These are phyloP conservation scores for Alligator sinensis DNA, from an alignment of 2,113 vertebrate species.

Conservation along the genomic window DNA sequence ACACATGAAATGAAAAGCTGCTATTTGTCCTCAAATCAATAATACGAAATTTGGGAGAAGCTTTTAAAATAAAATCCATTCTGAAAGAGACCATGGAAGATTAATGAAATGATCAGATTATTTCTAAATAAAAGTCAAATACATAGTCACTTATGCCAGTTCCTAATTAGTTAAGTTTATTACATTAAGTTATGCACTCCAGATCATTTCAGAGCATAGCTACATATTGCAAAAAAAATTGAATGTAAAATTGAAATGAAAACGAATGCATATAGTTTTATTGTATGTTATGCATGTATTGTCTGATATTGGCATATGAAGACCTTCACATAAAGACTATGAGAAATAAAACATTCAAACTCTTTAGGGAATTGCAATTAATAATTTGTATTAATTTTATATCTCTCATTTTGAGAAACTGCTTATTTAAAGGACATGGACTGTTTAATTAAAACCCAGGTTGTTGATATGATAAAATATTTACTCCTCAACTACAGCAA, in stretches of 20 bases:
- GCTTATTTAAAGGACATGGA: background rate
- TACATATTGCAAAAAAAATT: background rate
- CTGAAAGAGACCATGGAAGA: background rate
- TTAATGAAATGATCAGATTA: background rate
- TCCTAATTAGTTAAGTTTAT: background rate
- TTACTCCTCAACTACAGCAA: conserved; percentile 36
- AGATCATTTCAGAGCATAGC: background rate
- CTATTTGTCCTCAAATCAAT: background rate
- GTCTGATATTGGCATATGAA: background rate
- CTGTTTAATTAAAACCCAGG: conserved; percentile 21
- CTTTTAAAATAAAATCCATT: background rate
- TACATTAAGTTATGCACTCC: background rate
- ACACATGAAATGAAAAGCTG: background rate
- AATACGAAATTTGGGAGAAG: background rate
- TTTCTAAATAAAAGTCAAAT: background rate
- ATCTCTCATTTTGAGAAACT: background rate
- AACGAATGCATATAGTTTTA: background rate
- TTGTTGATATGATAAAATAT: conserved; percentile 48
- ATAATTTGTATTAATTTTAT: background rate
- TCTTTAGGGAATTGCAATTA: background rate
- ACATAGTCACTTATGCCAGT: background rate
- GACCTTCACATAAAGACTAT: background rate
- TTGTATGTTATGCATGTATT: background rate
- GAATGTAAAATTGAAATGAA: background rate
- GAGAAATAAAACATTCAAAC: background rate